These are phyloP conservation scores for Platycnemis pennipes DNA, from an alignment of 2,888 invertebrate species.

Conservation along the genomic window DNA sequence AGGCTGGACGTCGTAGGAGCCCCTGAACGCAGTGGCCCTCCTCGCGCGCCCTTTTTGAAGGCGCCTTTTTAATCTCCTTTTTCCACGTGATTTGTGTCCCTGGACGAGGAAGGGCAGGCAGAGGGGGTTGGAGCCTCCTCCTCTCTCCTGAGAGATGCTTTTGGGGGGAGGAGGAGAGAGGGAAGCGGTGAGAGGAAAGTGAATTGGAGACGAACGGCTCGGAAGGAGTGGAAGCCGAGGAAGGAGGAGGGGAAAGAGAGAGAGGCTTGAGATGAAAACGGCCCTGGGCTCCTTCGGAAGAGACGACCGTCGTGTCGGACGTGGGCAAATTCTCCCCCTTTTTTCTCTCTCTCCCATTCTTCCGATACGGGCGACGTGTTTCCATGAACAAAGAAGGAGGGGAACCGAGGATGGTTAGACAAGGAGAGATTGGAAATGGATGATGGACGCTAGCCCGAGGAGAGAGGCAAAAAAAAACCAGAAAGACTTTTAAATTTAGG, in stretches of 20 bases:
- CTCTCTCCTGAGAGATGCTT: neutral
- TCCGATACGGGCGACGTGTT: neutral
- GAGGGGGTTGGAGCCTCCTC: neutral
- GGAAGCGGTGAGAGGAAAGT: neutral
- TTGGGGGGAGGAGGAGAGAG: neutral
- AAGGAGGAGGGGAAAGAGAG: neutral
- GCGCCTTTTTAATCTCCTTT: conserved; percentile 57
- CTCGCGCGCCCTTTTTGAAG: neutral
- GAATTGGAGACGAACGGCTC: neutral
- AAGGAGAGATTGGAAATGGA: too few relatives aligned
- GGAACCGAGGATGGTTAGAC: neutral
- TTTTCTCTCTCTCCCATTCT: neutral
- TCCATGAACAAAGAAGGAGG: neutral
- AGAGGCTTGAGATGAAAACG: neutral
- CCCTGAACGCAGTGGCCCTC: neutral
- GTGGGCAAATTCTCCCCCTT: neutral
- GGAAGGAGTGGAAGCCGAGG: neutral
- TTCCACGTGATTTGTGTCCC: conserved; percentile 58
- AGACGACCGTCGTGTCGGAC: neutral
- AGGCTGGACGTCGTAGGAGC: neutral
- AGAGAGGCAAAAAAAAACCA: too few relatives aligned
- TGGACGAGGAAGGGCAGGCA: neutral
- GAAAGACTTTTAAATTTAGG: too few relatives aligned
- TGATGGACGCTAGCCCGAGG: too few relatives aligned
- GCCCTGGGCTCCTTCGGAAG: neutral